Evolutionary conservation across 2,888 invertebrate genomes (phyloP).

Genomic region (Nasonia oneida): DNA sequence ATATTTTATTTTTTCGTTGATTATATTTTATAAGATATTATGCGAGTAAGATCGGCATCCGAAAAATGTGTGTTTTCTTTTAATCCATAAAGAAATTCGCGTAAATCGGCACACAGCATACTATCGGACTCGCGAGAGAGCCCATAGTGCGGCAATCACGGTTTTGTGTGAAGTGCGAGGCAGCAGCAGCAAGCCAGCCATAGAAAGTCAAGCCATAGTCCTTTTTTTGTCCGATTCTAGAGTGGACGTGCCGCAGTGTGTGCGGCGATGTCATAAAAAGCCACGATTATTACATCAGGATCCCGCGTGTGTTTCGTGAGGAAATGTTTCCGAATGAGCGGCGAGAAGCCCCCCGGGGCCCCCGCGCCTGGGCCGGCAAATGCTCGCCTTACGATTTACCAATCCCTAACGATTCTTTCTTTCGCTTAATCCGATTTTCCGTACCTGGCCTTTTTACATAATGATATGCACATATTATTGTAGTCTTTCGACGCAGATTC

Average conservation of each 20-base stretch:
- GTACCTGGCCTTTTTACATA: background rate
- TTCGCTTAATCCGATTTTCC: constrained; percentile 11
- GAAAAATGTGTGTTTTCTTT: background rate
- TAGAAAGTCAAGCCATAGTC: constrained; percentile 45
- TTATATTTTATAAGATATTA: background rate
- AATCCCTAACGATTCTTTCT: constrained; percentile 43
- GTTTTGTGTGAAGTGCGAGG: constrained; percentile 37
- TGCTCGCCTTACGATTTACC: constrained; percentile 27
- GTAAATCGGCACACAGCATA: constrained; percentile 19
- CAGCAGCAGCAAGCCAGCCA: constrained; percentile 12
- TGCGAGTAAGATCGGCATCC: background rate
- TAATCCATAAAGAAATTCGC: constrained; percentile 35
- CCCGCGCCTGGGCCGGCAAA: background rate
- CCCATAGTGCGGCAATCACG: constrained; percentile 44
- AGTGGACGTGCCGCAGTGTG: constrained; percentile 42
- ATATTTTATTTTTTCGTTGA: no score
- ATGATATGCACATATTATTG: constrained; percentile 25
- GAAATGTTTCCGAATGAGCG: constrained; percentile 56
- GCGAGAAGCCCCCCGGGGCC: background rate
- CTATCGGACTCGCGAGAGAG: background rate
- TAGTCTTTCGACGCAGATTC: background rate
- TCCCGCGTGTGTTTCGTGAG: constrained; percentile 55
- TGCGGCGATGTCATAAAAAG: constrained; percentile 48
- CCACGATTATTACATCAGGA: constrained; percentile 44
- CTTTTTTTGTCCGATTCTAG: constrained; percentile 14